Evolutionary conservation across 2,113 vertebrate species (phyloP).

Genomic region (Pungitius pungitius): DNA sequence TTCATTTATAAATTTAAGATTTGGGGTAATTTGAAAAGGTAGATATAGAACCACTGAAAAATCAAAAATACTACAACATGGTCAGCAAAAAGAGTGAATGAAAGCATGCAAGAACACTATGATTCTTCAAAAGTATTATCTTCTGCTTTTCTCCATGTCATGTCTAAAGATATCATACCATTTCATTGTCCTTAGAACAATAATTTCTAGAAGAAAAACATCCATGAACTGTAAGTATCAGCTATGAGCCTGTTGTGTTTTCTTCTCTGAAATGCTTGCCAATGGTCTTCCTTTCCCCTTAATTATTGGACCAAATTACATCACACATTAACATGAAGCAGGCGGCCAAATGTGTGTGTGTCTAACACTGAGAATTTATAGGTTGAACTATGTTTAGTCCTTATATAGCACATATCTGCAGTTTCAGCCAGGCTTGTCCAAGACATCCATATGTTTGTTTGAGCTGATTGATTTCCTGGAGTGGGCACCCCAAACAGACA

Average conservation of each 20-base stretch:
- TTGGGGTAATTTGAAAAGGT: not conserved
- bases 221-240: slow-evolving; percentile 60
- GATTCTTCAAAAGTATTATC: not conserved
- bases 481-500: slow-evolving; percentile 16
- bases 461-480: slow-evolving; percentile 41
- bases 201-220: slow-evolving; percentile 61
- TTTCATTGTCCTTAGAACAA: slow-evolving; percentile 49
- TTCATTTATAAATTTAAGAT: not conserved
- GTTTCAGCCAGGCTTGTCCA: slow-evolving; percentile 17
- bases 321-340: slow-evolving; percentile 66
- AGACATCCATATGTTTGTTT: slow-evolving; percentile 46
- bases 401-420: slow-evolving; percentile 28
- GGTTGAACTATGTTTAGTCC: slow-evolving; percentile 46
- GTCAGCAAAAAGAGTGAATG: not conserved
- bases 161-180: not conserved
- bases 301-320: slow-evolving; percentile 66
- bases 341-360: slow-evolving; percentile 49
- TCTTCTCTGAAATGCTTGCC: slow-evolving; percentile 47
- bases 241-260: slow-evolving; percentile 62
- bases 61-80: not conserved
- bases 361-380: slow-evolving; percentile 48
- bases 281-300: slow-evolving; percentile 54
- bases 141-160: not conserved
- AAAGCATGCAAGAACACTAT: not conserved
- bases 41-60: not conserved